Percentiles rank a stretch among this genome's conserved stretches.
Evolutionary conservation across 2,888 invertebrate genomes (phyloP).

Genomic region (Platycnemis pennipes): DNA sequence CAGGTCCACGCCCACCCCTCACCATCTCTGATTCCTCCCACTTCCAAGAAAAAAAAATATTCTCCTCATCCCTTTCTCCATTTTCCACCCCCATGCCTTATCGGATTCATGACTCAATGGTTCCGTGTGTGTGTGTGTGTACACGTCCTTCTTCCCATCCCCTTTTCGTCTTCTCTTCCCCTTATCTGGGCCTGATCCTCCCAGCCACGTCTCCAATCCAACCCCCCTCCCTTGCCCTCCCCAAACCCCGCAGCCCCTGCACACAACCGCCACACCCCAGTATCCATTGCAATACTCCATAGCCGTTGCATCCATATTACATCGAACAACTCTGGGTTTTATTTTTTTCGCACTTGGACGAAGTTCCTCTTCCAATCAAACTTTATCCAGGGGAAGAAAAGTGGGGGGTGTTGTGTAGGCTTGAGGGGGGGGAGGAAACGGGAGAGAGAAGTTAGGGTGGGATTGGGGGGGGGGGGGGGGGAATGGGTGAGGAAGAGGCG

Average conservation of each 20-base stretch:
- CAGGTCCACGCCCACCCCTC: background rate
- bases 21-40: background rate
- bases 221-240: background rate
- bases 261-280: no score
- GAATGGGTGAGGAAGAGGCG: background rate
- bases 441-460: background rate
- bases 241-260: background rate
- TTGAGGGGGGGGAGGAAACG: background rate
- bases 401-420: background rate
- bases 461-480: background rate
- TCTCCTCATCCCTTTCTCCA: background rate
- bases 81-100: slow-evolving; percentile 12
- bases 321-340: slow-evolving; percentile 31
- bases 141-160: background rate
- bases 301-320: slow-evolving; percentile 54
- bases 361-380: slow-evolving; percentile 63
- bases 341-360: slow-evolving; percentile 40
- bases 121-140: background rate
- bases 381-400: slow-evolving; percentile 21
- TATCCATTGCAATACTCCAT: background rate
- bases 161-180: background rate
- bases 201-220: background rate
- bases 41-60: no score
- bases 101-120: slow-evolving; percentile 39
- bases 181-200: background rate